Evolutionary conservation across 1,140 invertebrate genomes (phyloP).

Genomic region (Drosophila bocki): DNA sequence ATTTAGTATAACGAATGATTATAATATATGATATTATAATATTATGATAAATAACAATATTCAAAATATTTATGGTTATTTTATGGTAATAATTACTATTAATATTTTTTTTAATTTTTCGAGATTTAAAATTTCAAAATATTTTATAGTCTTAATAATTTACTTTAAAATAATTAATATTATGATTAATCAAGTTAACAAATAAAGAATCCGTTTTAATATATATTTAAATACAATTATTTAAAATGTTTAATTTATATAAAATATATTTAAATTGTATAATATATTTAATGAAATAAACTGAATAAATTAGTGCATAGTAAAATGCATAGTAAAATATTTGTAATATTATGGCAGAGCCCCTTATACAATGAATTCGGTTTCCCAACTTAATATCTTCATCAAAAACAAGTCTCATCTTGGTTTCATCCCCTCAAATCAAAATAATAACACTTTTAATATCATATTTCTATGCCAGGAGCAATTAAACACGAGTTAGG

Average conservation of each 20-base stretch:
- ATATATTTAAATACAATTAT: too few species aligned
- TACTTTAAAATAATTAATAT: too few species aligned
- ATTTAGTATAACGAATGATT: neutral
- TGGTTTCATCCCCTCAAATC: neutral
- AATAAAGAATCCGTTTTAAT: too few species aligned
- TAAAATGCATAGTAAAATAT: neutral
- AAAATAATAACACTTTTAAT: neutral
- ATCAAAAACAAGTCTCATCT: neutral
- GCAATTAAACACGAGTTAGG: constrained; percentile 17
- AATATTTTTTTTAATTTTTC: neutral
- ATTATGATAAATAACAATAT: too few species aligned
- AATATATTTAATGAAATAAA: too few species aligned
- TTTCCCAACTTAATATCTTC: neutral
- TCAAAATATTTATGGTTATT: neutral
- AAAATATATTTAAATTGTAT: too few species aligned
- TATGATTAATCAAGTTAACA: too few species aligned
- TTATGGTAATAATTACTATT: neutral
- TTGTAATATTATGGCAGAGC: neutral
- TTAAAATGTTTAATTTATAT: too few species aligned
- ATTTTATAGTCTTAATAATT: neutral
- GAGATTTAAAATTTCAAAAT: neutral
- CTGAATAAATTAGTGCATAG: too few species aligned
- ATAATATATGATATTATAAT: too few species aligned
- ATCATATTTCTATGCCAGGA: neutral
- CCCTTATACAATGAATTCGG: rapidly evolving